phyloP scores from a whole-genome alignment of 1,140 invertebrate species.

The Micrasema longulum region DNA sequence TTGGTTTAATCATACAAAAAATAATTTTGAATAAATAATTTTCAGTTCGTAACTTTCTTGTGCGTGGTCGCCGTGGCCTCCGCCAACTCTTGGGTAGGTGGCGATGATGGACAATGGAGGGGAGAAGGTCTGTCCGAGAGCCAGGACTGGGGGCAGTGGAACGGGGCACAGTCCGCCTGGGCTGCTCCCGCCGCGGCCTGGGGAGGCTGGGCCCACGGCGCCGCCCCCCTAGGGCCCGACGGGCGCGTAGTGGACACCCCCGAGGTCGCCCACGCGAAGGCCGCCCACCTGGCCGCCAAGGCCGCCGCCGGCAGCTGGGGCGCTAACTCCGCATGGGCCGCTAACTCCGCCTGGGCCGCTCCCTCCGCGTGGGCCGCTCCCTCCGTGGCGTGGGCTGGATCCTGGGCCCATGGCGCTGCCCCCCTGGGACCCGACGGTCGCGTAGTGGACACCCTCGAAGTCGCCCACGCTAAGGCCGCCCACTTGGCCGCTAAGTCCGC shows the following conservation, averaged over 20 bases:
- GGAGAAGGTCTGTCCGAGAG: too few relatives aligned
- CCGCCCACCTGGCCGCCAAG: constrained; percentile 59
- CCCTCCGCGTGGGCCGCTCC: background rate
- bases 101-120: too few relatives aligned
- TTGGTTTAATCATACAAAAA: too few relatives aligned
- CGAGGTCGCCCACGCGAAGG: too few relatives aligned
- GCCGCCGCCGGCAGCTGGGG: constrained; percentile 53
- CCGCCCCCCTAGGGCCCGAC: too few relatives aligned
- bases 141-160: constrained; percentile 27
- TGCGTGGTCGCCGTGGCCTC: constrained; percentile 10
- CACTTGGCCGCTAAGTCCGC: too few relatives aligned
- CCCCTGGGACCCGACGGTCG: too few relatives aligned
- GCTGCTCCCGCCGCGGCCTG: background rate
- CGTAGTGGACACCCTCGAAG: too few relatives aligned
- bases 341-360: background rate
- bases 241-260: too few relatives aligned
- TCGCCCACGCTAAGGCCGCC: too few relatives aligned
- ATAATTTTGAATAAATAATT: too few relatives aligned
- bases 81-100: background rate
- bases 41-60: constrained; percentile 14
- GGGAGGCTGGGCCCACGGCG: constrained; percentile 24
- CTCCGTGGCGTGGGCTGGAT: constrained; percentile 54
- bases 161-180: too few relatives aligned
- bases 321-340: background rate
- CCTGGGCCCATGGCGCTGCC: background rate